These are phyloP conservation scores for Nebria salina DNA, from an alignment of 2,888 invertebrate genomes.

Conservation along the genomic window DNA sequence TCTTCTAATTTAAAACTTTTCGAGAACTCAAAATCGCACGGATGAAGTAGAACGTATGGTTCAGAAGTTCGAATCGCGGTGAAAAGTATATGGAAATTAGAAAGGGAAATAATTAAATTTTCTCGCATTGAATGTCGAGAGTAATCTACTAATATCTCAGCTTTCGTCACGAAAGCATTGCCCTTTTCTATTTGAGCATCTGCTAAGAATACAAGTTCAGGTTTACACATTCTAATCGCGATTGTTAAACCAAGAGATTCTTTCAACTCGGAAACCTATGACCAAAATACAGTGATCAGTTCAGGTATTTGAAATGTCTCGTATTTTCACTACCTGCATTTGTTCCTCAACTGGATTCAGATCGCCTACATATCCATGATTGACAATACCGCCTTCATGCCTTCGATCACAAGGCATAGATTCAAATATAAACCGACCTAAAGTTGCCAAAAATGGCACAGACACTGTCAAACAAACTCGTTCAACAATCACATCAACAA, in stretches of 20 bases:
- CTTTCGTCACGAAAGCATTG: conserved; percentile 73
- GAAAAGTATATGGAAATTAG: conserved; percentile 67
- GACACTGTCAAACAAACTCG: conserved; percentile 77
- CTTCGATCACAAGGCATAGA: conserved; percentile 66
- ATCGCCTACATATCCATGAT: conserved; percentile 77
- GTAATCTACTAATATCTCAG: conserved; percentile 76
- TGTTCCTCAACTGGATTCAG: conserved; percentile 50
- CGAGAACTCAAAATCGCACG: conserved; percentile 77
- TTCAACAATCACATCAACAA: conserved; percentile 77
- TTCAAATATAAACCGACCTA: conserved; percentile 60
- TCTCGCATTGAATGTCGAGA: conserved; percentile 73
- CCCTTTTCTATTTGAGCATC: conserved; percentile 64
- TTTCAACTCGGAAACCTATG: conserved; percentile 49
- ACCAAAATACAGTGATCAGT: neutral
- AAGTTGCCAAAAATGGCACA: conserved; percentile 72
- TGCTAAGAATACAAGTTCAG: conserved; percentile 80
- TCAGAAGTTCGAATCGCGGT: conserved; percentile 54
- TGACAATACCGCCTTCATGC: conserved; percentile 72
- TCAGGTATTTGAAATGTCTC: neutral
- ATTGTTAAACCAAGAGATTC: conserved; percentile 71
- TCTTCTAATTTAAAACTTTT: conserved; percentile 72
- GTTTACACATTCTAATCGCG: conserved; percentile 78
- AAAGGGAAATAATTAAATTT: conserved; percentile 70
- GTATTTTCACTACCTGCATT: conserved; percentile 28
- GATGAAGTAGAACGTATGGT: conserved; percentile 71